Evolutionary conservation across 2,113 vertebrate species (phyloP).

Genomic region (Mesitornis unicolor): DNA sequence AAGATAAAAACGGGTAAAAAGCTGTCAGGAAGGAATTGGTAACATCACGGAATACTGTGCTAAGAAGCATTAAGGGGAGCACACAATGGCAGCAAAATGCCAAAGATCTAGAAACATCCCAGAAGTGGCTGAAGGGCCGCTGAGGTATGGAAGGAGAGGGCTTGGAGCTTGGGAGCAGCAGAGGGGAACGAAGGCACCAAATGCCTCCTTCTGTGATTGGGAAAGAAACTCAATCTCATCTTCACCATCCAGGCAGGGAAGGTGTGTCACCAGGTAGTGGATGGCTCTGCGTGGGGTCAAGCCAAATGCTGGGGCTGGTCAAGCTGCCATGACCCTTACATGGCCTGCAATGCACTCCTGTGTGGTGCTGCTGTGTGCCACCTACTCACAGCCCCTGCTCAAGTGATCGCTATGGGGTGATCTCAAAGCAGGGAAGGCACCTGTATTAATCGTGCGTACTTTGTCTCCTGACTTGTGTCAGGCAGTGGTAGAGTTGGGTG

Average conservation of each 20-base stretch:
- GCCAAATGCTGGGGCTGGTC: neutral
- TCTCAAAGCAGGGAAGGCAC: neutral
- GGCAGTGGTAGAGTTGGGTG: neutral
- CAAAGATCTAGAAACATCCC: neutral
- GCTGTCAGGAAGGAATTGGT: neutral
- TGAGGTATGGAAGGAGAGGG: neutral
- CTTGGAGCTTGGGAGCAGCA: neutral
- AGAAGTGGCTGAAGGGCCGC: neutral
- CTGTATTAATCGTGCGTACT: rapidly evolving
- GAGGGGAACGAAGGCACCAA: rapidly evolving
- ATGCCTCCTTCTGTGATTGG: rapidly evolving
- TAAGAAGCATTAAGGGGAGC: neutral
- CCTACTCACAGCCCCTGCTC: rapidly evolving
- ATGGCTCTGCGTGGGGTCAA: neutral
- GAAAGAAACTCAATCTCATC: rapidly evolving
- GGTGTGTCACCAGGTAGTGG: neutral
- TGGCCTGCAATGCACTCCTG: neutral
- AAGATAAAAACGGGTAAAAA: neutral
- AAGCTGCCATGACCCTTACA: neutral
- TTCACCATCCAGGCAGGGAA: neutral
- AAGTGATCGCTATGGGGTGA: rapidly evolving
- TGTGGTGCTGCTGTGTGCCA: rapidly evolving
- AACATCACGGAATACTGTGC: neutral
- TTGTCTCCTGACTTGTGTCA: neutral
- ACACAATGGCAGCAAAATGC: neutral